Evolutionary conservation across 2,797 vertebrate species (phyloP), one percentile per base, ranked within the genome.

Genomic region (Rhinoraja longicauda): DNA sequence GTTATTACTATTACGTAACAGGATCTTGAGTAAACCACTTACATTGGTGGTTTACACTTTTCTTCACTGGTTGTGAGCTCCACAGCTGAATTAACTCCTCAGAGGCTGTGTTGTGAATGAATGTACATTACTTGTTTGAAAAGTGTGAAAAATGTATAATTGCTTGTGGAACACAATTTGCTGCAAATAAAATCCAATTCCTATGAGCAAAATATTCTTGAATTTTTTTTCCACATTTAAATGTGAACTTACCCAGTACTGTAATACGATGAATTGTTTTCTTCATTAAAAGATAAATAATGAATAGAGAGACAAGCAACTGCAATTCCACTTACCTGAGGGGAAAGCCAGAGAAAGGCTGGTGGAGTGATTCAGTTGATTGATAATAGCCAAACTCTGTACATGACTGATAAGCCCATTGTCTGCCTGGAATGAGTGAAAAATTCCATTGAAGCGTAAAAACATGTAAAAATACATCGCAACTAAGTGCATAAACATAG

Each of bases 331-430:
- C 86, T 93, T 94, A 93, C 94, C 93, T 93, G 32, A 94, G 79
- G 93, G 93, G 95, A 79, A 95, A 95, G 78, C 96, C 96, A 92
- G 94, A 93, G 93, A 97, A 97, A 0, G 96, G 95, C 77, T 96
- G 94, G 94, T 96, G 93, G 1, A 95, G 95, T 0, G 97, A 97
- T 96, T 96, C 96, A 0, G 95, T 96, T 94, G 95, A 96, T 94
- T 96, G 94, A 95, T 96, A 96, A 94, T 97, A 98, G 93, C 96
- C 97, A 96, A 97, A 97, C 95, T 97, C 96, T 93, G 95, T 95
- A 94, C 96, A 97, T 93, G 96, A 96, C 94, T 94, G 93, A 94
- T 95, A 90, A 15, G 29, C 32, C 93, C 94, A 94, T 79, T 93
- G 93, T 1, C 94, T 93, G 19, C 93, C 95, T 94, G 0, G 75